A percentile compares a stretch with the other conserved stretches of the same genome.
These are phyloP conservation scores for Hylaeus volcanicus DNA, from an alignment of 1,140 invertebrate species.

Conservation along the genomic window DNA sequence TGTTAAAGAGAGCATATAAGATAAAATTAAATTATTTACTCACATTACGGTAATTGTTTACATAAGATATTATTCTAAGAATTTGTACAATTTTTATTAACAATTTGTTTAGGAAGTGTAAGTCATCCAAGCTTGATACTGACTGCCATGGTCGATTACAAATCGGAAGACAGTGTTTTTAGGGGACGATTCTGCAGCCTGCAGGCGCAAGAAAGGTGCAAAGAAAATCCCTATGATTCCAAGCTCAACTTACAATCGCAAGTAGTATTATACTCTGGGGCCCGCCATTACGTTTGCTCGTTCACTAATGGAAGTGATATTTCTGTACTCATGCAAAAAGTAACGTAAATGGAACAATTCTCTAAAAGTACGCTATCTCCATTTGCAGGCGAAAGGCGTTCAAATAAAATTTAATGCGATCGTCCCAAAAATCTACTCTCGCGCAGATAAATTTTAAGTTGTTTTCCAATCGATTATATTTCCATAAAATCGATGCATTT, in stretches of 20 bases:
- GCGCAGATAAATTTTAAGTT: not conserved
- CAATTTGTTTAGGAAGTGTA: too few species aligned
- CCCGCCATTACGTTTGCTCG: not conserved
- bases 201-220: not conserved
- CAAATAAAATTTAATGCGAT: not conserved
- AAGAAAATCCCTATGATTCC: conserved; percentile 10
- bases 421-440: not conserved
- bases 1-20: too few species aligned
- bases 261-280: not conserved
- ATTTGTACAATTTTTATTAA: too few species aligned
- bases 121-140: too few species aligned
- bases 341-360: not conserved
- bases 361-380: not conserved
- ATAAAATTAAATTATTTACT: too few species aligned
- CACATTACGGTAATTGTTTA: too few species aligned
- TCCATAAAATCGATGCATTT: not conserved
- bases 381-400: not conserved
- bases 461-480: not conserved
- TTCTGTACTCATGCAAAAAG: not conserved
- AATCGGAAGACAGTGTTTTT: not conserved
- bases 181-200: not conserved
- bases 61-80: too few species aligned
- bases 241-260: conserved; percentile 9
- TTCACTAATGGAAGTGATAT: conserved; percentile 5
- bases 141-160: not conserved